These are phyloP conservation scores for Trissolcus brochymenae DNA, from an alignment of 2,888 invertebrate species.

Conservation along the genomic window DNA sequence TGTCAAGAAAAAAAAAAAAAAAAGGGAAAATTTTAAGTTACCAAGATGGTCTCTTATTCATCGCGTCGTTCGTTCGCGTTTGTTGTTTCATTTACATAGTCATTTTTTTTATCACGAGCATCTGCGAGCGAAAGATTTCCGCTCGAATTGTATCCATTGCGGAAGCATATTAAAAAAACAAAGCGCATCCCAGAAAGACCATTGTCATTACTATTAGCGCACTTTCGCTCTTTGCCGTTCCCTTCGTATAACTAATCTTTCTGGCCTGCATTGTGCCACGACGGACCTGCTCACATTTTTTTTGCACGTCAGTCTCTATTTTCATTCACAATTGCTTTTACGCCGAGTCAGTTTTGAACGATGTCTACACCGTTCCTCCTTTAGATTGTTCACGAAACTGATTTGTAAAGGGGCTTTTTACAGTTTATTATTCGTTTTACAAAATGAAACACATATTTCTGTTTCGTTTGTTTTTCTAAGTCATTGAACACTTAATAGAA, in stretches of 20 bases:
- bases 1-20: too few species aligned
- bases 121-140: conserved; percentile 32
- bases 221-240: conserved; percentile 31
- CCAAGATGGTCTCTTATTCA: conserved; percentile 1
- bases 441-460: too few species aligned
- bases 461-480: too few species aligned
- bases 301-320: conserved; percentile 27
- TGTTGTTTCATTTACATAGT: conserved; percentile 10
- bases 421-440: too few species aligned
- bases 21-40: background rate
- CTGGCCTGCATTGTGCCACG: conserved; percentile 4
- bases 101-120: too few species aligned
- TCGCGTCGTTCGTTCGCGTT: background rate
- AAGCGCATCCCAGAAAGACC: conserved; percentile 23
- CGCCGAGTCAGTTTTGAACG: conserved; percentile 17
- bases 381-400: too few species aligned
- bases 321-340: conserved; percentile 29
- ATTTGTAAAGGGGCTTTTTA: too few species aligned
- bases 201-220: conserved; percentile 39
- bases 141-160: conserved; percentile 11
- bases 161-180: conserved; percentile 33
- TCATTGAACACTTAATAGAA: too few species aligned
- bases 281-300: conserved; percentile 5
- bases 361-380: too few species aligned
- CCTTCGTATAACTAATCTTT: conserved; percentile 31